Evolutionary conservation across 2,113 vertebrate species (phyloP), one percentile per base, ranked within the genome.

Genomic region (Heptranchias perlo): DNA sequence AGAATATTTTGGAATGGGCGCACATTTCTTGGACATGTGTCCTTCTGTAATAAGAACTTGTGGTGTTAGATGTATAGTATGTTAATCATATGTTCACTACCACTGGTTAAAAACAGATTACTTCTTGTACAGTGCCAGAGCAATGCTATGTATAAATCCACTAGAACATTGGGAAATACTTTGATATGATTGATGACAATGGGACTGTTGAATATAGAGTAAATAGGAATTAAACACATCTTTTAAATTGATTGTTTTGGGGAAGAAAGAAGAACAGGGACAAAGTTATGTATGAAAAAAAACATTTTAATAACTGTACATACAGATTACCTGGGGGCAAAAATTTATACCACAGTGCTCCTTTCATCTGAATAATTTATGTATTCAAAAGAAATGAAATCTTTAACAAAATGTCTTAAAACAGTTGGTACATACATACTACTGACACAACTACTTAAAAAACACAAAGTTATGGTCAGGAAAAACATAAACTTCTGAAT

Each of bases 361-460:
- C 64, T 95, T 95, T 95, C 64, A 95, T 31, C 44, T 23, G 65
- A 95, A 95, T 73, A 95, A 73, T 95, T 73, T 95, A 69, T 95
- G 65, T 49, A 69, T 95, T 67, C 25, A 73, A 73, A 73, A 35
- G 3, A 95, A 94, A 64, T 67, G 21, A 21, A 69, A 95, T 52
- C 39, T 67, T 91, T 58, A 91, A 16, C 52, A 58, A 35, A 35
- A 0, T 7, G 28, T 89, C 47, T 94, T 61, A 62, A 69, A 64
- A 94, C 4, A 94, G 23, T 4, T 94, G n/a, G 93, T 23, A 44
- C 93, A 67, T 65, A 67, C 23, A 67, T 64, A 39, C n/a, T n/a
- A 39, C 35, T n/a, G 69, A 65, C 62, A 64, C 6, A 67, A 94
- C 47, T 95, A 69, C 44, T 49, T 11, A 95, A 67, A 95, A 39